Percentiles rank a stretch among this genome's conserved stretches.
phyloP scores from a whole-genome alignment of 2,888 invertebrate genomes.

The Dasypogon diadema region DNA sequence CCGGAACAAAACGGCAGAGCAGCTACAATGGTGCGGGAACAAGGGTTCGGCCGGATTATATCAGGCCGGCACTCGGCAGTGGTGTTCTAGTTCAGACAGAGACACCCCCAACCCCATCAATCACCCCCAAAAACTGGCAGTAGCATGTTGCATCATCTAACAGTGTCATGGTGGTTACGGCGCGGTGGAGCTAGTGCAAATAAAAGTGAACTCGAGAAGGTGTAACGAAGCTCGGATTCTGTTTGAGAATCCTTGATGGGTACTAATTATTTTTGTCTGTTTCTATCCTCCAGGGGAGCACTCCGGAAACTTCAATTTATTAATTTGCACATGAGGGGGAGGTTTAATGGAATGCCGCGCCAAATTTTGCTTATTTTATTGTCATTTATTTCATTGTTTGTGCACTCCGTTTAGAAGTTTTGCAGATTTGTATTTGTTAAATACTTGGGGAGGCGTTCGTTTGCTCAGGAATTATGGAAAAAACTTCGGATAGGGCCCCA shows the following conservation, averaged over 20 bases:
- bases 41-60: neutral
- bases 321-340: neutral
- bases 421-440: too few species aligned
- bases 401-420: neutral
- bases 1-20: neutral
- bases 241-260: conserved; percentile 4
- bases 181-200: conserved; percentile 2
- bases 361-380: neutral
- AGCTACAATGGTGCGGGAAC: neutral
- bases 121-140: conserved; percentile 12
- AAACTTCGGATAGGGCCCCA: too few species aligned
- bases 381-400: neutral
- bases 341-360: neutral
- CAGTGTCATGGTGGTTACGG: conserved; percentile 20
- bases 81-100: neutral
- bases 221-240: conserved; percentile 5
- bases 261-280: neutral
- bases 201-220: conserved; percentile 3
- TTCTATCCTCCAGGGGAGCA: neutral
- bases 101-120: conserved; percentile 18
- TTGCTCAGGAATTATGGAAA: too few species aligned
- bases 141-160: conserved; percentile 43
- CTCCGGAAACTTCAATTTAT: neutral
- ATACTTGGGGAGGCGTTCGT: too few species aligned
- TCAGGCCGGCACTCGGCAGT: neutral